Evolutionary conservation across 2,888 invertebrate genomes (phyloP).

Genomic region (Allygus modestus): DNA sequence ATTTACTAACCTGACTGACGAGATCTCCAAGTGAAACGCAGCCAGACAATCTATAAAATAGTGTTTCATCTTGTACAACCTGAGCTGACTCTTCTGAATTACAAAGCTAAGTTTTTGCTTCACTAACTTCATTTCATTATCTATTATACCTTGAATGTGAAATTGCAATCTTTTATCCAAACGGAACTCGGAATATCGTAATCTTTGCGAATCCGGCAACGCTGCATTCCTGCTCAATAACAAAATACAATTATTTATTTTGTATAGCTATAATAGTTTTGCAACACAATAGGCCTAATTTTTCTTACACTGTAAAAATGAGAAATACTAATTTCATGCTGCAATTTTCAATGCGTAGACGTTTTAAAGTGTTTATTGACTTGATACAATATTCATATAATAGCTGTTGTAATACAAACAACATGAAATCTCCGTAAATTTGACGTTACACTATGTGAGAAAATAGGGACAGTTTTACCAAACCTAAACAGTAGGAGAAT

Average conservation of each 20-base stretch:
- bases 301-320: no score
- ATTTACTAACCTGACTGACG: slow-evolving; percentile 61
- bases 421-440: no score
- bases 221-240: slow-evolving; percentile 30
- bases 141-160: slow-evolving; percentile 79
- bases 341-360: no score
- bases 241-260: neutral
- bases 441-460: no score
- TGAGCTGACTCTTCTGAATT: slow-evolving; percentile 83
- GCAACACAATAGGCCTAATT: no score
- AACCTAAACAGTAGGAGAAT: no score
- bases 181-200: slow-evolving; percentile 80
- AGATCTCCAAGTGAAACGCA: slow-evolving; percentile 74
- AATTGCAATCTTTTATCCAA: slow-evolving; percentile 82
- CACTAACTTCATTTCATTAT: slow-evolving; percentile 81
- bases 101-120: slow-evolving; percentile 83
- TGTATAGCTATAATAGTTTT: neutral
- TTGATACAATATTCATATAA: no score
- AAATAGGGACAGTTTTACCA: no score
- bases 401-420: no score
- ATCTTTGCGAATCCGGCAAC: slow-evolving; percentile 70
- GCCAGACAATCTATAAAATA: slow-evolving; percentile 83
- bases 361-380: no score
- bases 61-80: slow-evolving; percentile 79
- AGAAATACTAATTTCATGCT: no score